These are phyloP conservation scores for Acanthosepion esculentum DNA, from an alignment of 2,888 invertebrate genomes.

Conservation along the genomic window DNA sequence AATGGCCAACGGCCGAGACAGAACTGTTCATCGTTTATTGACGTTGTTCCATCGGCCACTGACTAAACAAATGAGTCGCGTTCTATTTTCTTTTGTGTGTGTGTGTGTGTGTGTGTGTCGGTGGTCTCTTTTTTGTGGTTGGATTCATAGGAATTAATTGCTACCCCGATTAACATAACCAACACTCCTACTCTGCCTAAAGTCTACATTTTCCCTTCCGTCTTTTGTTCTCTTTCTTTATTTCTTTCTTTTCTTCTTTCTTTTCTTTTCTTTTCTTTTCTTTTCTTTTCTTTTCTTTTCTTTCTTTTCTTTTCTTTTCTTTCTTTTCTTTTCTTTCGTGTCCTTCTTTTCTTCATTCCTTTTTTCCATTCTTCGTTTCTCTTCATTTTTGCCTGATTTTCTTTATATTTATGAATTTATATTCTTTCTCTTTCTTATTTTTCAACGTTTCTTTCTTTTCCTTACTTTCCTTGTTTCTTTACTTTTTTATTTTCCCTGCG, in stretches of 20 bases:
- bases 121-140: not conserved
- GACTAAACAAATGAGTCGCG: not conserved
- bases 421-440: too few relatives aligned
- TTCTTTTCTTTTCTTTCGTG: too few relatives aligned
- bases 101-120: not conserved
- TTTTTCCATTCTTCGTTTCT: too few relatives aligned
- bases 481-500: not conserved
- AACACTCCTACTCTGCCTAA: not conserved
- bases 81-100: not conserved
- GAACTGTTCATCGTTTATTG: not conserved
- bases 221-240: too few relatives aligned
- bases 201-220: not conserved
- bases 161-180: not conserved
- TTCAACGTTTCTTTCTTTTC: not conserved
- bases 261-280: too few relatives aligned
- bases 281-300: too few relatives aligned
- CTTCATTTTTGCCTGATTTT: too few relatives aligned
- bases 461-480: not conserved
- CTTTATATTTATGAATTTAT: too few relatives aligned
- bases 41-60: not conserved
- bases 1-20: too few relatives aligned
- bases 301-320: too few relatives aligned
- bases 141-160: not conserved
- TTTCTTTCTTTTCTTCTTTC: too few relatives aligned
- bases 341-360: too few relatives aligned